Evolutionary conservation across 1,140 invertebrate genomes (phyloP).

Genomic region (Calliphora vicina): DNA sequence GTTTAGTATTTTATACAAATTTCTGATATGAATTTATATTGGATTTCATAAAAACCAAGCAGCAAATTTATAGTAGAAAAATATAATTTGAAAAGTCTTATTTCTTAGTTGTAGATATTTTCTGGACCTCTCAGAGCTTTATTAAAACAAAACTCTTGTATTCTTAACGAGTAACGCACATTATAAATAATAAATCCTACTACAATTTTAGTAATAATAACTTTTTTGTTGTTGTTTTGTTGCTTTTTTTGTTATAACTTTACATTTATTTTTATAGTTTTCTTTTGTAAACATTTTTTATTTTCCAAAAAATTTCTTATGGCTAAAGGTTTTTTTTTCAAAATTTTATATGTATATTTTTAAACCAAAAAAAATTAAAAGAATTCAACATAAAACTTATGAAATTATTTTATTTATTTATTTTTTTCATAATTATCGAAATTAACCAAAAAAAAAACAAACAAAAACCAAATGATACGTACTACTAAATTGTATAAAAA

Average conservation of each 20-base stretch:
- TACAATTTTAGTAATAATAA: background rate
- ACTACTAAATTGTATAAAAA: background rate
- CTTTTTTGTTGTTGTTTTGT: background rate
- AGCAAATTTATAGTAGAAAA: no score
- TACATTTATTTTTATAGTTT: background rate
- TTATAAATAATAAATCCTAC: no score
- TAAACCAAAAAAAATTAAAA: background rate
- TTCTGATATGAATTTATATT: no score
- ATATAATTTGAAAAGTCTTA: no score
- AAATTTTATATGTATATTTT: background rate
- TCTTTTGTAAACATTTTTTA: background rate
- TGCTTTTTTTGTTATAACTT: background rate
- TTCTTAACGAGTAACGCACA: no score
- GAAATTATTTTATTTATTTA: slow-evolving; percentile 46
- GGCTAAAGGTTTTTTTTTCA: background rate
- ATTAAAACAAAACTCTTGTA: no score
- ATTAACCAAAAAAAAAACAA: slow-evolving; percentile 21
- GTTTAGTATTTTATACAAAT: no score
- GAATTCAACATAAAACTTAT: slow-evolving; percentile 1
- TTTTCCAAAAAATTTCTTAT: background rate
- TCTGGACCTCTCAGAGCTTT: no score
- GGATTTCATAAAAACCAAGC: no score
- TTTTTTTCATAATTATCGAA: slow-evolving; percentile 38
- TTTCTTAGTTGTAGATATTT: no score
- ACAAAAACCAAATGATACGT: background rate